Evolutionary conservation across 2,113 vertebrate genomes (phyloP), one percentile per base, ranked within the genome.

Genomic region (Lanius ludovicianus): DNA sequence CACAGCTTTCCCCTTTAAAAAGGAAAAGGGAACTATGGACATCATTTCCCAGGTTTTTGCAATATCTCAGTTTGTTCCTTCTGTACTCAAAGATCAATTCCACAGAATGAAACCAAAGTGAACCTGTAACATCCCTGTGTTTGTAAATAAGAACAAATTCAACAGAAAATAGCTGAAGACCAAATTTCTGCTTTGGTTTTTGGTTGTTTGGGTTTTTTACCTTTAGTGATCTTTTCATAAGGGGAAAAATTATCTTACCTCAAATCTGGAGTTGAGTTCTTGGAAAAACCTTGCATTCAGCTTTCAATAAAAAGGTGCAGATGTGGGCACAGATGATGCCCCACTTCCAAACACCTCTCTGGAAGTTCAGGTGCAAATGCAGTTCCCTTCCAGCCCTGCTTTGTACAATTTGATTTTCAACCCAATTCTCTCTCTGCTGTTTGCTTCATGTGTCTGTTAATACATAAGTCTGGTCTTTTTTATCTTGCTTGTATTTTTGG

Each of bases 361-460:
- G 55, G 23, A 88, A 90, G 21, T 57, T 71, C 46, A 11, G 8
- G 18, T 55, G 35, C 56, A 88, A 87, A 90, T 49, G 52, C 39
- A 77, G 24, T 15, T 74, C 56, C 75, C 37, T 63, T 64, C 56
- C 49, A 89, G 69, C 68, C 37, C 15, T 49, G 56, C 63, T 84
- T 83, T 68, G 10, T 62, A 68, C 69, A 71, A 25, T 71, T 35
- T 0, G 13, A 87, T 92, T 96, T 97, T 75, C 79, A 64, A 70
- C 53, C 70, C 21, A 22, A 77, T 86, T 89, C 42, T 80, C 42
- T 75, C 46, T 89, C 82, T 90, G 56, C 69, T 89, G 20, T 80
- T 84, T 85, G 57, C 57, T 85, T 88, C 90, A 70, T 92, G 78
- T 84, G 73, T 75, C 91, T 87, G 80, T 73, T 96, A 96, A 94